Evolutionary conservation across 2,113 vertebrate species (phyloP).

Genomic region (Megalops atlanticus): DNA sequence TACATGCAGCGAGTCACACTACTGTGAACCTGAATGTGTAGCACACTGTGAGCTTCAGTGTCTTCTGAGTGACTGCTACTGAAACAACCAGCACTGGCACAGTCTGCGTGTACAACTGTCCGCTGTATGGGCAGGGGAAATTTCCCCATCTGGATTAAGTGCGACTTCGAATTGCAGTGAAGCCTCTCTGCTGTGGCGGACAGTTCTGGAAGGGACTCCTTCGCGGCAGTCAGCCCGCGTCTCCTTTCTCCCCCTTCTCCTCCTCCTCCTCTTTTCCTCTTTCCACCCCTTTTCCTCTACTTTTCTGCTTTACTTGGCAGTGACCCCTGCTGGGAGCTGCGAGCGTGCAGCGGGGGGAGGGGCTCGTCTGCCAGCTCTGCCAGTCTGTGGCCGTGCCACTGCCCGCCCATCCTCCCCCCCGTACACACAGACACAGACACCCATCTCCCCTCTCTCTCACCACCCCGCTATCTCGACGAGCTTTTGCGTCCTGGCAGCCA

Average conservation of each 20-base stretch:
- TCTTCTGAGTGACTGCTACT: not conserved
- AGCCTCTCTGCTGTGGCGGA: not conserved
- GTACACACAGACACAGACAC: not conserved
- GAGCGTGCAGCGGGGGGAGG: constrained; percentile 19
- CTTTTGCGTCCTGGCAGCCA: too few species aligned
- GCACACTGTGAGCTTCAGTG: too few species aligned
- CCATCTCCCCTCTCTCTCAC: too few species aligned
- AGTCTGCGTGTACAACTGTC: not conserved
- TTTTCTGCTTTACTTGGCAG: constrained; percentile 5
- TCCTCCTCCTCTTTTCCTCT: not conserved
- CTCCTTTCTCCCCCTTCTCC: not conserved
- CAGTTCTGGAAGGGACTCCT: not conserved
- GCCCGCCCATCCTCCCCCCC: not conserved
- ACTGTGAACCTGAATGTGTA: too few species aligned
- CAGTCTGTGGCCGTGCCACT: constrained; percentile 21
- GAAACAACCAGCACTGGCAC: not conserved
- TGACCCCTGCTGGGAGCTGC: constrained; percentile 42
- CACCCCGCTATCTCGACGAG: too few species aligned
- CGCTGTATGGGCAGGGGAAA: not conserved
- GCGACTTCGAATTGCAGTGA: not conserved
- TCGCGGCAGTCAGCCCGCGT: not conserved
- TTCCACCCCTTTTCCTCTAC: not conserved
- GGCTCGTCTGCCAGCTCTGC: constrained; percentile 20
- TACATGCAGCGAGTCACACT: too few species aligned
- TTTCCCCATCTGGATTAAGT: not conserved